Evolutionary conservation across 2,888 invertebrate species (phyloP), one percentile per base, ranked within the genome.

Genomic region (Clivina fossor): DNA sequence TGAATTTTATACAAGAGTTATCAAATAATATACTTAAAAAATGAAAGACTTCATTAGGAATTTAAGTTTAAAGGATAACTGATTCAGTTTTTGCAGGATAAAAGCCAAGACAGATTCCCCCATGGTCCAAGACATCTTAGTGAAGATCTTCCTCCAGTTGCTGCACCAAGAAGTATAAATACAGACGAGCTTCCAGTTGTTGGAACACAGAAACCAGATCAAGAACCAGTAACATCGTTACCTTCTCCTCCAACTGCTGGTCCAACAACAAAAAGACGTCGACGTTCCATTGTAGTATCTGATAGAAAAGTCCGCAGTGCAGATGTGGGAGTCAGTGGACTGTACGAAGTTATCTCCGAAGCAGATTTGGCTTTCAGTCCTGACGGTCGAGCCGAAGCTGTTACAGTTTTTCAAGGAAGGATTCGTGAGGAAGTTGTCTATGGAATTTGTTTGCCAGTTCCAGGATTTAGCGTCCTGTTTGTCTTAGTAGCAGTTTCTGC

Each of bases 331-430:
- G 93, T 94, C 1, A 90, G 90, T 61, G 90, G 92, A 0, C 80
- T 92, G 16, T 93, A 93, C 72, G 91, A 93, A 63, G 91, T 94
- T 40, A 91, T 94, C 55, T 93, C 93, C 2, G 91, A 93, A 72
- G 91, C 92, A 1, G 94, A 94, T 72, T 76, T 94, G 32, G 92
- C 90, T 28, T 94, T 94, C 72, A 90, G 90, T 63, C 91, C 93
- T 0, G 88, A 91, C 65, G 79, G 82, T 46, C 81, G 84, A 63
- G 82, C 84, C 40, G 91, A 91, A 71, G 85, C 90, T 0, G 90
- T 91, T 1, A 90, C 91, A 2, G 90, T 92, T 0, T 91, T 91
- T 72, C 90, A 91, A 73, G 91, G 92, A 47, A 81, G 89, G 68
- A 92, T 91, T 67, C 80, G 87, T 41, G 92, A 93, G 71, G 93